A percentile compares a stretch with the other conserved stretches of the same genome.
phyloP scores from a whole-genome alignment of 2,888 invertebrate species.

The Pharmacophagus antenor region DNA sequence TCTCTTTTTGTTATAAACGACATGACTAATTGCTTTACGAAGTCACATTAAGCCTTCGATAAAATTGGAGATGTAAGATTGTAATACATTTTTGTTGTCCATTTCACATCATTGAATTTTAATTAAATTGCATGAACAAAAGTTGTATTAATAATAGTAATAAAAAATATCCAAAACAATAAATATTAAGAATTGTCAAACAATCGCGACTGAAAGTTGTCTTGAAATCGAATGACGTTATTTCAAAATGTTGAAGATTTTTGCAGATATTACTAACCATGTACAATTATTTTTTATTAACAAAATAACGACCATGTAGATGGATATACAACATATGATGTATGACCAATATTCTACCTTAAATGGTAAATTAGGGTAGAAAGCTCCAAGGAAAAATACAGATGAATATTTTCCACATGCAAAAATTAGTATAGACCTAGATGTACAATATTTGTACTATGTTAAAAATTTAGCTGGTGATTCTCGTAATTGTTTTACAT shows the following conservation, averaged over 20 bases:
- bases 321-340: no score
- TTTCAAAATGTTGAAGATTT: conserved; percentile 44
- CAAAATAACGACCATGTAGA: background rate
- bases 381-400: background rate
- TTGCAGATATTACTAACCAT: conserved; percentile 28
- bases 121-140: conserved; percentile 47
- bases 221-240: conserved; percentile 61
- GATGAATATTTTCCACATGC: background rate
- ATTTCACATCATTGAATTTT: conserved; percentile 61
- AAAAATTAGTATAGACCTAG: background rate
- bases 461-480: background rate
- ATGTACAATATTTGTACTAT: background rate
- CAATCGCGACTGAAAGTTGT: conserved; percentile 63
- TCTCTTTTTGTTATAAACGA: conserved; percentile 76
- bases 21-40: conserved; percentile 52
- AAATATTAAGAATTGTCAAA: conserved; percentile 57
- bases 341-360: no score
- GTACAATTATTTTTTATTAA: conserved; percentile 19
- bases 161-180: conserved; percentile 35
- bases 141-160: conserved; percentile 16
- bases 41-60: conserved; percentile 44
- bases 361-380: no score
- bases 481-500: background rate
- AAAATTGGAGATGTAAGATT: conserved; percentile 51
- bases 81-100: conserved; percentile 61